Base-by-base conservation (phyloP, 2,888 invertebrate species). In the Arge pagana region DNA sequence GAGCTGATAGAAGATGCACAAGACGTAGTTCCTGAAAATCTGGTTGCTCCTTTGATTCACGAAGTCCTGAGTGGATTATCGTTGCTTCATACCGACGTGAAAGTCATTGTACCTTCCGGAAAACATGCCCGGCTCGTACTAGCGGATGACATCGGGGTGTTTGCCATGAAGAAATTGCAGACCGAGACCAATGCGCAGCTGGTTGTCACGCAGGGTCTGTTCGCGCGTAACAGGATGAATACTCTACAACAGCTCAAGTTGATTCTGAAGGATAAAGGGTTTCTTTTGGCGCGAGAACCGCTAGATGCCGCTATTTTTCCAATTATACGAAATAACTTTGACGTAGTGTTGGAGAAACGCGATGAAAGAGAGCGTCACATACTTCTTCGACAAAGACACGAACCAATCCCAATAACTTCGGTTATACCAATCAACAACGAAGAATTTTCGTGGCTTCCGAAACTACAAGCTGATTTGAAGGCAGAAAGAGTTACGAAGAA, bases 31-130 rank as follows among this genome's bases (percentile, higher is more conserved):
- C 55, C 69, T 1, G 76, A 78, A 15, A 56, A 74, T 13, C 51
- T 77, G 0, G 59, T 86, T 0, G 77, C 86, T 0, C 81, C 82
- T 2, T 59, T 77, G 8, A 79, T 91, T 4, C 73, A 78, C 6
- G 81, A 85, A 1, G 76, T 84, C 0, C 77, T 90, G 0, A 84
- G 82, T 39, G 87, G 90, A 62, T 71, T 87, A 30, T 89, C 90
- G 0, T 69, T 88, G 8, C 80, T 89, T 3, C 86, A 88, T 61
- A 83, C 87, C 0, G 86, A 88, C 40, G 77, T 87, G 0, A 76
- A 81, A 43, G 72, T 89, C 0, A 67, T 87, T 1, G 58, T 65
- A 3, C 54, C 69, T 2, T 43, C 64, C 3, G 58, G 67, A 7
- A 54, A 58, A 28, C 54, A 82, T 41, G 79, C 81, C 1, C 66